Percentiles rank a stretch among this genome's conserved stretches.
These are phyloP conservation scores for Drosophila lacicola DNA, from an alignment of 2,888 invertebrate genomes.

Conservation along the genomic window DNA sequence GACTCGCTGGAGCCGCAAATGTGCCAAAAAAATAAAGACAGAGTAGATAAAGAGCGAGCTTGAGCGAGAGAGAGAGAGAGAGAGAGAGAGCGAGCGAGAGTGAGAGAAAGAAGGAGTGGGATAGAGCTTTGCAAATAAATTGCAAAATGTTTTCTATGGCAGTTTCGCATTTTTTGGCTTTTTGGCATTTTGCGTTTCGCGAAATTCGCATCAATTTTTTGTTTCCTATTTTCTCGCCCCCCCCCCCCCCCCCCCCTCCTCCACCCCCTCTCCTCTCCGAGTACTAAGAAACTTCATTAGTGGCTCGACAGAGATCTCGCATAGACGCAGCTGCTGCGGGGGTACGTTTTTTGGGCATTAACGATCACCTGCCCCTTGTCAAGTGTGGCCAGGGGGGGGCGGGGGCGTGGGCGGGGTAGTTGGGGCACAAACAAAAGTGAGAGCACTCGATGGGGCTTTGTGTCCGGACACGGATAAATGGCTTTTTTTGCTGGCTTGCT, in stretches of 20 bases:
- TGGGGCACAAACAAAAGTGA: slow-evolving; percentile 11
- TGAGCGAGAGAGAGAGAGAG: neutral
- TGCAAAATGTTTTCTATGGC: slow-evolving; percentile 43
- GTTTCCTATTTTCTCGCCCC: too few relatives aligned
- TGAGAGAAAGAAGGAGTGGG: neutral
- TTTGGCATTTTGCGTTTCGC: slow-evolving; percentile 41
- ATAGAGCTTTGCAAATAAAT: slow-evolving; percentile 24
- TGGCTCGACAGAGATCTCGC: slow-evolving; percentile 7
- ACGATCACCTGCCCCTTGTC: slow-evolving; percentile 18
- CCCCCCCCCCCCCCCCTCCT: too few relatives aligned
- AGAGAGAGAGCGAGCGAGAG: neutral
- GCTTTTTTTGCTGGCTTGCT: slow-evolving; percentile 18
- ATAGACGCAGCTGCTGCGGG: neutral
- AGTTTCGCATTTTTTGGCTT: slow-evolving; percentile 28
- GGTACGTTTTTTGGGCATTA: neutral
- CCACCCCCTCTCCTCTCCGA: neutral
- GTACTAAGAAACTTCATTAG: slow-evolving; percentile 51
- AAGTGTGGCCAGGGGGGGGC: neutral
- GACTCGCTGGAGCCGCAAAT: slow-evolving; percentile 75
- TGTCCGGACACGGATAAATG: slow-evolving; percentile 18
- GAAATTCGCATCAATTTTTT: slow-evolving; percentile 28
- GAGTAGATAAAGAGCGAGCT: slow-evolving; percentile 14
- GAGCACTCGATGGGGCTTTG: slow-evolving; percentile 12
- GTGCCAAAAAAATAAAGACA: slow-evolving; percentile 61
- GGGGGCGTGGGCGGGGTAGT: neutral